These are phyloP conservation scores for Chrysina gloriosa DNA, from an alignment of 2,888 invertebrate species.

Conservation along the genomic window DNA sequence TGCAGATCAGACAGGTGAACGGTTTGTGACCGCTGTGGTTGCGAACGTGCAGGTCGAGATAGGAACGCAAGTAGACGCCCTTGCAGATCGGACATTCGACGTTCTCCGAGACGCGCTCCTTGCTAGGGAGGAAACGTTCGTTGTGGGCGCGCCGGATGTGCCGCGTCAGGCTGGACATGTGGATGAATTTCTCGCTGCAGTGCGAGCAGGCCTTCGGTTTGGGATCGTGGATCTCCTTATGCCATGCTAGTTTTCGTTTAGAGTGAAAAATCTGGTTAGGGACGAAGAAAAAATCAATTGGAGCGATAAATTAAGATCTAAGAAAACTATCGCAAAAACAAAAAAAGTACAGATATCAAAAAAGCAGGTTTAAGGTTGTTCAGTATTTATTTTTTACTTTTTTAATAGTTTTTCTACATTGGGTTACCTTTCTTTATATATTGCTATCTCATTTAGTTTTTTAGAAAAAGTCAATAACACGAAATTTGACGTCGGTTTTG, in stretches of 20 bases:
- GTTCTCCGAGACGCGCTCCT: slow-evolving; percentile 72
- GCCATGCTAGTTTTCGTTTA: slow-evolving; percentile 86
- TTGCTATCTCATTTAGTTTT: too few species aligned
- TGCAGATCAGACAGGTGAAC: slow-evolving; percentile 85
- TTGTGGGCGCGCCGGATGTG: slow-evolving; percentile 87
- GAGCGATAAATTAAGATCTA: background rate
- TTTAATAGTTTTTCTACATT: too few species aligned
- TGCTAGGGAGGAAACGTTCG: slow-evolving; percentile 76
- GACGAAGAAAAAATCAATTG: background rate
- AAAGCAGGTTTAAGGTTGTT: too few species aligned
- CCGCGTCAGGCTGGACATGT: slow-evolving; percentile 83
- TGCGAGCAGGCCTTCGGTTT: slow-evolving; percentile 86
- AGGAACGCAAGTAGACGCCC: slow-evolving; percentile 81
- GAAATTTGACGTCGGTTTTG: too few species aligned
- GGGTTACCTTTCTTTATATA: too few species aligned
- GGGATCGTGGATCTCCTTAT: slow-evolving; percentile 85
- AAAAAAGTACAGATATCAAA: too few species aligned
- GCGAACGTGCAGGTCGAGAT: slow-evolving; percentile 82
- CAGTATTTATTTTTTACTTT: too few species aligned
- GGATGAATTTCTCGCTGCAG: slow-evolving; percentile 89
- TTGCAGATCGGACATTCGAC: slow-evolving; percentile 84
- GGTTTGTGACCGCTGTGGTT: slow-evolving; percentile 83
- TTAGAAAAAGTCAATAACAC: too few species aligned
- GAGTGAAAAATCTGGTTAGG: slow-evolving; percentile 75
- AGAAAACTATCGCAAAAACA: too few species aligned